Conservation (phyloP, 1,140 invertebrate species). For the Drosophila pandora region DNA sequence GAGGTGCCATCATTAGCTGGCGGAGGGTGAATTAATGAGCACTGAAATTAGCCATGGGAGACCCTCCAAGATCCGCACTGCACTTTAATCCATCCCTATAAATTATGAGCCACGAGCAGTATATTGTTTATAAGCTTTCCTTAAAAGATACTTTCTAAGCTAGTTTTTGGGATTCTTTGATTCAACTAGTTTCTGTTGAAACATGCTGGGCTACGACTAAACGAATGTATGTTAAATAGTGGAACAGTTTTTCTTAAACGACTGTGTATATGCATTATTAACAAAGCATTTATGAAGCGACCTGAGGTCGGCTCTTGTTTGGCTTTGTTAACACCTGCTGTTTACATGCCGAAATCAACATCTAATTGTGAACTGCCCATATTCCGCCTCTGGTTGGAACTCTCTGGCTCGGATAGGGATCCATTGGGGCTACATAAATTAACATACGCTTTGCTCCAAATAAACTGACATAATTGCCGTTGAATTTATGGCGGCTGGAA, state of each 20-base stretch:
- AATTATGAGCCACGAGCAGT: background rate
- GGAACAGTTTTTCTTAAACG: constrained; percentile 54
- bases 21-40: constrained; percentile 29
- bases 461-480: constrained; percentile 80
- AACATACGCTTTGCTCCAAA: constrained; percentile 78
- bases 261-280: constrained; percentile 57
- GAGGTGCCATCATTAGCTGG: constrained; percentile 55
- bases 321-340: constrained; percentile 77
- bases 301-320: constrained; percentile 41
- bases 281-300: constrained; percentile 59
- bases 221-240: constrained; percentile 42
- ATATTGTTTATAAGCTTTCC: background rate
- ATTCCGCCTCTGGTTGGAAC: constrained; percentile 48
- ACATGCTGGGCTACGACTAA: constrained; percentile 41
- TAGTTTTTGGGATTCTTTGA: background rate
- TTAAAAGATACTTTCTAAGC: background rate
- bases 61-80: background rate
- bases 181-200: constrained; percentile 21
- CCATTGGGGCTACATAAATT: constrained; percentile 61
- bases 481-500: constrained; percentile 67
- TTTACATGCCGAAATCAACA: constrained; percentile 74
- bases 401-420: background rate
- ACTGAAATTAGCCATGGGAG: constrained; percentile 8
- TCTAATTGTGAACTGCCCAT: constrained; percentile 76
- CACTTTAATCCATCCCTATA: background rate